Conservation (phyloP, 2,113 vertebrate genomes). For the Anolis sagrei region DNA sequence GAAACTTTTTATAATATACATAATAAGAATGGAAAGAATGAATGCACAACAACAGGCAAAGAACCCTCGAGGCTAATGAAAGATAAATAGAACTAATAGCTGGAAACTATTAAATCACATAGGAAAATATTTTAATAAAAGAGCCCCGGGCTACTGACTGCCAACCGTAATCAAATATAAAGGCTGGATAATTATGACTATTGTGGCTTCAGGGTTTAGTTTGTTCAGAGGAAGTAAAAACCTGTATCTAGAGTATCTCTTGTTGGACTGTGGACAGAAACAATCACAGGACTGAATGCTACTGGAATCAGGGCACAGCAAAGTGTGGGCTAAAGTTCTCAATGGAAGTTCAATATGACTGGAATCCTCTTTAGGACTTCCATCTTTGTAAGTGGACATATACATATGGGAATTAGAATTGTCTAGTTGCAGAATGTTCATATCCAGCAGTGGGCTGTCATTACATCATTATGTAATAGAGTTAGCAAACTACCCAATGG, state of each 20-base stretch:
- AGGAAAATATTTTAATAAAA: conserved; percentile 5
- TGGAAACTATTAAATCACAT: not conserved
- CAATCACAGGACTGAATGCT: not conserved
- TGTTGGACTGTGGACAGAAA: not conserved
- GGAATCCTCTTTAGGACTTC: too few relatives aligned
- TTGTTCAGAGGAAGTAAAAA: not conserved
- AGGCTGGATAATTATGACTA: not conserved
- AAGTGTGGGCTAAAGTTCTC: too few relatives aligned
- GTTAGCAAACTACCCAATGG: too few relatives aligned
- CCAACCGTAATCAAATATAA: not conserved
- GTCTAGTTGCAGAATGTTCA: too few relatives aligned
- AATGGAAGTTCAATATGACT: too few relatives aligned
- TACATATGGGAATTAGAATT: too few relatives aligned
- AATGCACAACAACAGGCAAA: not conserved
- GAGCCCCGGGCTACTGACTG: not conserved
- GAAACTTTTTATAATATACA: not conserved
- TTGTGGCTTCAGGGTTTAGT: not conserved
- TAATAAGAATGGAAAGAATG: not conserved
- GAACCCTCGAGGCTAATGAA: not conserved
- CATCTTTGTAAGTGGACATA: too few relatives aligned
- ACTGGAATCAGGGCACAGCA: not conserved
- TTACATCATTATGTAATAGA: too few relatives aligned
- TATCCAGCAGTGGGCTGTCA: too few relatives aligned
- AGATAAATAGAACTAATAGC: conserved; percentile 14
- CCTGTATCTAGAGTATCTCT: not conserved